Conservation (phyloP, 2,888 invertebrate species). For the Leucoptera coffeella region DNA sequence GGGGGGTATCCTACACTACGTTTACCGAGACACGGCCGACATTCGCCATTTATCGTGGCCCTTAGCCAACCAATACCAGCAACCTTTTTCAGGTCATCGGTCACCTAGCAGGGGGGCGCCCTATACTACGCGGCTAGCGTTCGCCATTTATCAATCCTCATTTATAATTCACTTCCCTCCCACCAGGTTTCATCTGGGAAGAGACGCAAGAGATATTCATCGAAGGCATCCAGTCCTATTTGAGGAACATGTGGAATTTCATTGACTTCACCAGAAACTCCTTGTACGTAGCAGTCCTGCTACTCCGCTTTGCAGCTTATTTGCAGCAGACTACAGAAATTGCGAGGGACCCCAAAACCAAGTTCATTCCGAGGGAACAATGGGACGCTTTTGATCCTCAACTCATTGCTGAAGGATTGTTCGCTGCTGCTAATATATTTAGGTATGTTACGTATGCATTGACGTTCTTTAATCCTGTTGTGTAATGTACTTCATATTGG, state of each 20-base stretch:
- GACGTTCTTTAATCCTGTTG: too few relatives aligned
- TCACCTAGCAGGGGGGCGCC: too few relatives aligned
- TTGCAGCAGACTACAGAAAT: constrained; percentile 70
- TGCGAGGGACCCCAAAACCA: constrained; percentile 57
- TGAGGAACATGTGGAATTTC: constrained; percentile 94
- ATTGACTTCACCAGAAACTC: constrained; percentile 90
- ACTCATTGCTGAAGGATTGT: constrained; percentile 85
- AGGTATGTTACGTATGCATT: too few relatives aligned
- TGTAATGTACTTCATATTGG: too few relatives aligned
- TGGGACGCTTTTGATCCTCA: constrained; percentile 95
- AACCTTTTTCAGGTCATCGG: too few relatives aligned
- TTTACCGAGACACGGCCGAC: too few relatives aligned
- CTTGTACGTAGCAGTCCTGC: constrained; percentile 69
- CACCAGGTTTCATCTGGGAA: constrained; percentile 79
- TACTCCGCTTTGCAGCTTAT: constrained; percentile 66
- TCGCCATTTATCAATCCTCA: not conserved
- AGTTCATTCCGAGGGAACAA: constrained; percentile 71
- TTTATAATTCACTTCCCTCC: constrained; percentile 1
- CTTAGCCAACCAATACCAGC: too few relatives aligned
- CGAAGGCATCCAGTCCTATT: constrained; percentile 79
- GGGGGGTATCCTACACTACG: too few relatives aligned
- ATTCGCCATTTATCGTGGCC: too few relatives aligned
- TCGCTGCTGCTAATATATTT: constrained; percentile 92
- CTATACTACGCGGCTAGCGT: too few relatives aligned
- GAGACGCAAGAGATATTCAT: constrained; percentile 88